phyloP scores from a whole-genome alignment of 2,888 invertebrate species.

The Brachyptera putata region DNA sequence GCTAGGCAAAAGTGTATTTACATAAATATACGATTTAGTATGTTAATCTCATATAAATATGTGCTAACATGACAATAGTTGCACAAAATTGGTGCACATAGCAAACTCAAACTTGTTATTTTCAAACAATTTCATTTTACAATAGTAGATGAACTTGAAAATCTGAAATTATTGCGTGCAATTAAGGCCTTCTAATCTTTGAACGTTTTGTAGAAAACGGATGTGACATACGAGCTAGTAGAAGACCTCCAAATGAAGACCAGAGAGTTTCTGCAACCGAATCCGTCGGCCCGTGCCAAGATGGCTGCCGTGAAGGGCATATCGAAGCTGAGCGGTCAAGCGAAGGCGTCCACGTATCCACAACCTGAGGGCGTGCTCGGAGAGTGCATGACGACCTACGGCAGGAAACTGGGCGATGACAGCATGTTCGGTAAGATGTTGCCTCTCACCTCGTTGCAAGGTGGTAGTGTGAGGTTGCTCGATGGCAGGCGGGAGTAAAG shows the following conservation, averaged over 20 bases:
- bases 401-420: constrained; percentile 93
- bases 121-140: background rate
- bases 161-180: background rate
- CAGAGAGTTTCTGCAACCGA: constrained; percentile 98
- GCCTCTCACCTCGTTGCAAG: no score
- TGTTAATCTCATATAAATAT: no score
- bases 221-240: constrained; percentile 93
- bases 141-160: background rate
- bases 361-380: constrained; percentile 97
- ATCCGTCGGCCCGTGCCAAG: constrained; percentile 92
- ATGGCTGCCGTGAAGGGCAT: constrained; percentile 95
- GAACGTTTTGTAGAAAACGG: constrained; percentile 74
- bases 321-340: constrained; percentile 94
- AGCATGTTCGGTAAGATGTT: constrained; percentile 73
- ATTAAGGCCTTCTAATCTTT: background rate
- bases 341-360: constrained; percentile 95
- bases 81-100: no score
- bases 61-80: no score
- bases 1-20: no score
- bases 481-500: no score
- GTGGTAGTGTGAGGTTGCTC: no score
- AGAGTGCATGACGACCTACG: constrained; percentile 94
- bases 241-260: constrained; percentile 96
- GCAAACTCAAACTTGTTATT: no score
- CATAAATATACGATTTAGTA: no score